These are phyloP conservation scores for Nycteola revayana DNA, from an alignment of 2,888 invertebrate genomes.

Conservation along the genomic window DNA sequence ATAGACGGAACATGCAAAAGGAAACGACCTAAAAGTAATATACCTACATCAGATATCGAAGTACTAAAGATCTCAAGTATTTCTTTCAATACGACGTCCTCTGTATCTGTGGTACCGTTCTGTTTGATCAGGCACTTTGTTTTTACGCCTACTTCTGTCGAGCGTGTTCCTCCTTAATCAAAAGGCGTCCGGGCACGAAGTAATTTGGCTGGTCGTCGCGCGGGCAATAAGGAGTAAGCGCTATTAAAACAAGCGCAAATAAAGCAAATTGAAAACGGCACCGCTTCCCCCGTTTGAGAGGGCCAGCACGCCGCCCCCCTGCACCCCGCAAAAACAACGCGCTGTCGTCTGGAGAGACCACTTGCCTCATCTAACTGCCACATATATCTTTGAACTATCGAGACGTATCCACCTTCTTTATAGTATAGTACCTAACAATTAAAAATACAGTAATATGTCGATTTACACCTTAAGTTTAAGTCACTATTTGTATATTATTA, in stretches of 20 bases:
- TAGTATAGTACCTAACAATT: too few relatives aligned
- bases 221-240: conserved; percentile 75
- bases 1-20: too few relatives aligned
- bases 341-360: conserved; percentile 48
- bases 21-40: too few relatives aligned
- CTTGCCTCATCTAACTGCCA: conserved; percentile 46
- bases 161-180: conserved; percentile 69
- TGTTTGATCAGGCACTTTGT: conserved; percentile 52
- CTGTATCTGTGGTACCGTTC: conserved; percentile 11
- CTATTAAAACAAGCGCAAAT: conserved; percentile 81
- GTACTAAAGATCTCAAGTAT: too few relatives aligned
- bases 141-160: conserved; percentile 56
- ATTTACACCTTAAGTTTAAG: too few relatives aligned
- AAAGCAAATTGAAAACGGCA: conserved; percentile 80
- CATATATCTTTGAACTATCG: conserved; percentile 33
- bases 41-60: too few relatives aligned
- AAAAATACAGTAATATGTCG: too few relatives aligned
- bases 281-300: conserved; percentile 53
- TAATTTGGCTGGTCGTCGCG: conserved; percentile 73
- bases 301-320: conserved; percentile 40
- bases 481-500: conserved; percentile 8
- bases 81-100: too few relatives aligned
- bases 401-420: conserved; percentile 15
- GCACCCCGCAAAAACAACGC: conserved; percentile 62
- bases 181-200: conserved; percentile 77